Evolutionary conservation across 2,888 invertebrate genomes (phyloP), one percentile per base, ranked within the genome.

Genomic region (Aquatica leii): DNA sequence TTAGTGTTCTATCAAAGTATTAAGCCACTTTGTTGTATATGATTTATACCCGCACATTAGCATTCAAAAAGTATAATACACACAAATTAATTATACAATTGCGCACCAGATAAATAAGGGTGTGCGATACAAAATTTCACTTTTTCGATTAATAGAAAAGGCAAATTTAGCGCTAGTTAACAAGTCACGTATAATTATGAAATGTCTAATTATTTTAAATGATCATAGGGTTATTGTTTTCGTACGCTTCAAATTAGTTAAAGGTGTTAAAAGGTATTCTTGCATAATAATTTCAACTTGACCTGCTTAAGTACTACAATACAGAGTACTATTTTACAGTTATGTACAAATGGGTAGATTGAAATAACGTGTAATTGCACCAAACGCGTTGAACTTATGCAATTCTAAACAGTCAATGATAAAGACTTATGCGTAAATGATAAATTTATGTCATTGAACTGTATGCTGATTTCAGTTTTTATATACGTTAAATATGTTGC

Each of bases 241-340:
- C 4, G 24, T 6, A 24, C 6, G 24, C 24, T 6, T 18, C 3
- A 46, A 46, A 1, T 15, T 20, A 46, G 18, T 46, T 11, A 46
- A 46, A 3, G 4, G 37, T 48, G 56, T 20, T 34, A 40, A 35
- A 51, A 48, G 15, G 17, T 24, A 18, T 46, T 21, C 14, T 52
- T 57, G 48, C 35, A 48, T 21, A 51, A n/a, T n/a, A n/a, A 57
- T 37, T 58, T 62, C 50, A 57, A 62, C 62, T 57, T 62, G 53
- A 57, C 62, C 57, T 57, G 21, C 50, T 58, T 57, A 41, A 51
- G 18, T 20, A 52, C 4, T 24, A 46, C 15, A 57, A 62, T 24
- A 54, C 53, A 54, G 20, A 48, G 46, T 50, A 48, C 60, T 34
- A 54, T 60, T 60, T 58, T 60, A 48, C 53, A 34, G 56, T 43